phyloP scores from a whole-genome alignment of 2,113 vertebrate species.

The Paedocypris sp. region DNA sequence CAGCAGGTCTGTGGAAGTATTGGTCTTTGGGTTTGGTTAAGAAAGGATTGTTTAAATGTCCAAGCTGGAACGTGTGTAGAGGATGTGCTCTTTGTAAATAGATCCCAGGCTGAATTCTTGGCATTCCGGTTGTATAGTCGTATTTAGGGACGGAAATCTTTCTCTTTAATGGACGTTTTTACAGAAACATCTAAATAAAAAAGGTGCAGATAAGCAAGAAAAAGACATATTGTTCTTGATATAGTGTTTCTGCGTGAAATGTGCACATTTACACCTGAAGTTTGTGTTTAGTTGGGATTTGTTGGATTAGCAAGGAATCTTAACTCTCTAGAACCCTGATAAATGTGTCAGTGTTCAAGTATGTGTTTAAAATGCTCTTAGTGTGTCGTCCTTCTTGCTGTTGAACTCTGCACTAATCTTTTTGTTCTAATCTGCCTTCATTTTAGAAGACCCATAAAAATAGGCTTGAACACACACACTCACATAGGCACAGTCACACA shows the following conservation, averaged over 20 bases:
- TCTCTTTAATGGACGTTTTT: neutral
- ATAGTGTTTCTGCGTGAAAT: neutral
- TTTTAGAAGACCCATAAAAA: neutral
- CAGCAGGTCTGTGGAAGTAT: neutral
- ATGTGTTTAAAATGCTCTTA: constrained; percentile 5
- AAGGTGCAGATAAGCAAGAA: neutral
- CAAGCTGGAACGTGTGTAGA: constrained; percentile 4
- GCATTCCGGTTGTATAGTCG: constrained; percentile 25
- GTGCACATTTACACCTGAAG: neutral
- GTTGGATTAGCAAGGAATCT: neutral
- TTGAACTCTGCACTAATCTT: neutral
- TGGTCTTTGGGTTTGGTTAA: neutral
- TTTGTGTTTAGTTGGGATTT: constrained; percentile 1
- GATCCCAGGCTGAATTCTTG: constrained; percentile 37
- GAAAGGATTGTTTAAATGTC: neutral
- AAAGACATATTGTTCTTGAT: neutral
- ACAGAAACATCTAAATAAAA: constrained; percentile 1
- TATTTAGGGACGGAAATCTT: constrained; percentile 13
- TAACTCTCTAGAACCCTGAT: neutral
- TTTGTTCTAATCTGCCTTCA: constrained; percentile 11
- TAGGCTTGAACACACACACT: neutral
- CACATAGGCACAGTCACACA: neutral
- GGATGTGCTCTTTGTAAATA: constrained; percentile 39
- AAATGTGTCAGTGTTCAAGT: neutral
- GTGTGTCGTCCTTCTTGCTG: neutral